These are phyloP conservation scores for Lasioglossum zephyrum DNA, from an alignment of 2,888 invertebrate species.

Conservation along the genomic window DNA sequence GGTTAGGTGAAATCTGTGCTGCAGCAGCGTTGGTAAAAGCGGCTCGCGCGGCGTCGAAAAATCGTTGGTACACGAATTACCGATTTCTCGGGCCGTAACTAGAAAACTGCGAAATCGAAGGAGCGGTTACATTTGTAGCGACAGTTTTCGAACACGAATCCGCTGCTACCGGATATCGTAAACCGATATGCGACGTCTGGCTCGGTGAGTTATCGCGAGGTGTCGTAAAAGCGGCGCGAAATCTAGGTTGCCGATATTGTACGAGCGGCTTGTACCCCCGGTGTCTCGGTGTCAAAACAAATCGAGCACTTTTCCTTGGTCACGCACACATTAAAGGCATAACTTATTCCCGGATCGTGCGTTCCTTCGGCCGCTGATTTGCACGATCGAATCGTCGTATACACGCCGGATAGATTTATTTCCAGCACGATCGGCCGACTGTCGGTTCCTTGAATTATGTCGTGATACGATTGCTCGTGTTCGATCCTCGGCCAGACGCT, in stretches of 20 bases:
- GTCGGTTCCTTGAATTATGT: constrained; percentile 45
- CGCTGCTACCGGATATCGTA: constrained; percentile 42
- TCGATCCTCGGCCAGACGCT: neutral
- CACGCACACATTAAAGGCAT: constrained; percentile 54
- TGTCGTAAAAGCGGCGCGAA: constrained; percentile 44
- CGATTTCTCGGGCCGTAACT: neutral
- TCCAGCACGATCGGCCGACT: constrained; percentile 36
- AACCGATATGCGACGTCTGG: constrained; percentile 35
- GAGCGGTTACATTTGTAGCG: constrained; percentile 28
- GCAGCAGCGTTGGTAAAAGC: neutral
- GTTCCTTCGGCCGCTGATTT: constrained; percentile 50
- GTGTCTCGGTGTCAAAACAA: constrained; percentile 47
- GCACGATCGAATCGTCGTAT: constrained; percentile 56
- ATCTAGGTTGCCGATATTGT: constrained; percentile 51
- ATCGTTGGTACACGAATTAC: neutral
- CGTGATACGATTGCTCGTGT: constrained; percentile 20
- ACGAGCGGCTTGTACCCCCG: constrained; percentile 20
- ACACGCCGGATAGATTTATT: constrained; percentile 54
- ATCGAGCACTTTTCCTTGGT: constrained; percentile 48
- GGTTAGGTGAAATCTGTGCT: constrained; percentile 10
- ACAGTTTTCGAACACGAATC: constrained; percentile 40
- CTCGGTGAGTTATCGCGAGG: constrained; percentile 33
- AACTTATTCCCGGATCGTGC: constrained; percentile 54
- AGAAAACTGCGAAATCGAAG: constrained; percentile 7
- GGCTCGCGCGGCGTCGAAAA: neutral